Evolutionary conservation across 2,113 vertebrate genomes (phyloP), one percentile per base, ranked within the genome.

Genomic region (Neomonachus schauinslandi): DNA sequence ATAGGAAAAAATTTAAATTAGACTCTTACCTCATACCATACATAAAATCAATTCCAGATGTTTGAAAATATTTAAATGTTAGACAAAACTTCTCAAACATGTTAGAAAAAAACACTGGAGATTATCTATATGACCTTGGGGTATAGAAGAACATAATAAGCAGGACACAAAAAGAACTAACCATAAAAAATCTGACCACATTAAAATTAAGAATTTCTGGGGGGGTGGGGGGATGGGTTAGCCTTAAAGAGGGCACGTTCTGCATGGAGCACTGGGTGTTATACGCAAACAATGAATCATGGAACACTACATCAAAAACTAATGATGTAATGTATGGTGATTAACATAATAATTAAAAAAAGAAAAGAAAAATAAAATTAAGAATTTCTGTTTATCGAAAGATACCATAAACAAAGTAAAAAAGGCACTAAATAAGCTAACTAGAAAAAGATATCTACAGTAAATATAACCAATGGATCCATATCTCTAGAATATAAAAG

Each of bases 1-100:
- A 87, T 36, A 94, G 79, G 81, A 94, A 97, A 97, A 97, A 85
- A 94, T 76, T 97, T 97, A 92, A 97, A 97, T 97, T 96, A 95
- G 55, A 94, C 80, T 84, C 93, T 97, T 97, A 96, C 92, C 39
- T 96, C 89, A 97, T 94, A 94, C 87, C 63, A 91, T 57, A 59
- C 63, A 90, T 46, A 94, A 96, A 86, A 93, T 97, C 67, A 95
- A 95, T 87, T 87, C 79, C 97, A 95, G 90, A 96, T 97, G 86
- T 92, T 96, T 90, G 39, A 98, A 96, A 97, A 86, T 94, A 93
- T 71, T 96, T 96, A 39, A 94, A 57, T 76, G 74, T 83, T 89
- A 86, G 77, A 79, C n/a, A 89, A 93, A 91, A 95, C 9, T 89
- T 89, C 26, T 87, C 83, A 95, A 95, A 89, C 0, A 10, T 67